A percentile compares a stretch with the other conserved stretches of the same genome.
Conservation (phyloP, 2,888 invertebrate species). For the Leptinotarsa juncta region DNA sequence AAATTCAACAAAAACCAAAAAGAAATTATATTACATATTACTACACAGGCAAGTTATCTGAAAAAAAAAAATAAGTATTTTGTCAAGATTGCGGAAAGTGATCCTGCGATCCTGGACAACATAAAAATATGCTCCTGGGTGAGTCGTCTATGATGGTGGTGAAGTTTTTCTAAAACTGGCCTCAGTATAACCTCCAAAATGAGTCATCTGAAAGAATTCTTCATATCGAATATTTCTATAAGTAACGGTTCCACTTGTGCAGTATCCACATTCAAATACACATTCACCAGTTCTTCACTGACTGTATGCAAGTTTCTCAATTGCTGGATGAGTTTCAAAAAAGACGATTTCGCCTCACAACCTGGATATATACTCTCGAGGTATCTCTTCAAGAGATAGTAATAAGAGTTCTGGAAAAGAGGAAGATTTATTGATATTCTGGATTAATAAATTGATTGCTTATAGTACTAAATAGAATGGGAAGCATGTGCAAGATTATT, state of each 20-base stretch:
- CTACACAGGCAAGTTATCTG: too few species aligned
- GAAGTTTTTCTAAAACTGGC: too few species aligned
- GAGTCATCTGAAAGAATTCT: constrained; percentile 64
- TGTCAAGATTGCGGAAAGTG: too few species aligned
- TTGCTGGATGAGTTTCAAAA: constrained; percentile 89
- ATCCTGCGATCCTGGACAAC: too few species aligned
- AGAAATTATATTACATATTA: too few species aligned
- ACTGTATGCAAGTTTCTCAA: constrained; percentile 89
- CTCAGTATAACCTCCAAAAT: neutral
- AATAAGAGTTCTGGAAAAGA: constrained; percentile 82
- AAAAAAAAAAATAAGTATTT: too few species aligned
- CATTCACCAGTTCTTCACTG: constrained; percentile 91
- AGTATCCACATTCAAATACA: constrained; percentile 93
- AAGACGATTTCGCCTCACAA: constrained; percentile 89
- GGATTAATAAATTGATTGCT: neutral
- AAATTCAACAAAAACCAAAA: too few species aligned
- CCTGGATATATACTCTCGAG: constrained; percentile 86
- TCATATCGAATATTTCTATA: constrained; percentile 95
- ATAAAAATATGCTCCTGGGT: too few species aligned
- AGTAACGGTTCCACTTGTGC: constrained; percentile 90
- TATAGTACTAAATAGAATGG: neutral
- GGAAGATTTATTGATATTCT: neutral
- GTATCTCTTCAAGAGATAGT: constrained; percentile 86
- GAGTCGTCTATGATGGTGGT: too few species aligned
- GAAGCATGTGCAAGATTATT: neutral